phyloP scores from a whole-genome alignment of 2,113 vertebrate genomes.

The Pteruthius melanotis region DNA sequence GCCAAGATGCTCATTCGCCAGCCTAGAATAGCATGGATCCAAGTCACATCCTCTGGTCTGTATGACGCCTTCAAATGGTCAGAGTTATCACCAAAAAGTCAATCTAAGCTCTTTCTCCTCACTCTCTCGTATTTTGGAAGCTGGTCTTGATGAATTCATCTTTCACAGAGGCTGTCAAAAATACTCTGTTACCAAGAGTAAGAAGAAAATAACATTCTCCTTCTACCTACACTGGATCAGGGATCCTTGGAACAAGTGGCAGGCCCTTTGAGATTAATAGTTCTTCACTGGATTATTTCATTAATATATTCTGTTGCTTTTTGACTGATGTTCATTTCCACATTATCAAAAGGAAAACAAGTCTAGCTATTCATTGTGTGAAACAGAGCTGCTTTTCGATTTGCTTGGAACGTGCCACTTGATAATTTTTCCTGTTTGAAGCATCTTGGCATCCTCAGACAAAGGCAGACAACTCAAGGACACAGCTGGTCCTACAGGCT shows the following conservation, averaged over 20 bases:
- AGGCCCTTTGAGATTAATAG: not conserved
- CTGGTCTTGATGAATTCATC: not conserved
- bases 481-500: constrained; percentile 46
- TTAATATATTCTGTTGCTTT: not conserved
- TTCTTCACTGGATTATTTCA: not conserved
- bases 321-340: not conserved
- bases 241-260: not conserved
- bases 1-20: rapidly evolving
- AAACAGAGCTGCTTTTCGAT: not conserved
- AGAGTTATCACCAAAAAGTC: not conserved
- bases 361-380: not conserved
- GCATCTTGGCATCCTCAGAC: not conserved
- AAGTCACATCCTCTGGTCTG: not conserved
- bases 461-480: constrained; percentile 54
- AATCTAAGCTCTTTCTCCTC: not conserved
- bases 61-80: not conserved
- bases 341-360: not conserved
- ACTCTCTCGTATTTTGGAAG: not conserved
- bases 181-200: not conserved
- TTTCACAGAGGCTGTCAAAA: not conserved
- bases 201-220: not conserved
- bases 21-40: not conserved
- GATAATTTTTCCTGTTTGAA: constrained; percentile 49
- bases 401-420: not conserved
- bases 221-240: not conserved